phyloP scores from a whole-genome alignment of 1,140 invertebrate genomes.

The Seison nebaliae region DNA sequence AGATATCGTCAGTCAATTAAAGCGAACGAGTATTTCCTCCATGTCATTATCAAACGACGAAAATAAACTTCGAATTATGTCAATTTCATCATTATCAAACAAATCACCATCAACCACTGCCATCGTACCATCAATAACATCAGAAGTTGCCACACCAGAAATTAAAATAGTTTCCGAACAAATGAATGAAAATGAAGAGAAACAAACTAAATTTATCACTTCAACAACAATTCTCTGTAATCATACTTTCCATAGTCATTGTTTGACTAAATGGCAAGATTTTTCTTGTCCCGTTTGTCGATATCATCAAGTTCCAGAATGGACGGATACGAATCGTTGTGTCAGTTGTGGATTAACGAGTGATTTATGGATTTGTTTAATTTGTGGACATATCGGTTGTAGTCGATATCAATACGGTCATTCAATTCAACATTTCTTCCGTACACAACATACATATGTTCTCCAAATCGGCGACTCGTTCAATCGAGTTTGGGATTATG shows the following conservation, averaged over 20 bases:
- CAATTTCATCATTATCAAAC: no score
- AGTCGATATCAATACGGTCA: slow-evolving; percentile 49
- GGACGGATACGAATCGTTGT: slow-evolving; percentile 50
- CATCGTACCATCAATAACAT: no score
- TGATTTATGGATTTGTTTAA: slow-evolving; percentile 87
- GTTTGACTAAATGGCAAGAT: slow-evolving; percentile 82
- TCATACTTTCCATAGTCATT: slow-evolving; percentile 81
- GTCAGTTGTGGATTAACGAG: slow-evolving; percentile 44
- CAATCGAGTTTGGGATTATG: slow-evolving; percentile 95
- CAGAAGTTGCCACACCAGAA: no score
- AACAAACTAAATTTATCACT: no score
- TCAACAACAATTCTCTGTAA: slow-evolving; percentile 96
- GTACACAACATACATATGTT: slow-evolving; percentile 82
- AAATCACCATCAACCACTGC: no score
- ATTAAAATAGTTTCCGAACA: no score
- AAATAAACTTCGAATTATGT: no score
- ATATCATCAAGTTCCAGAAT: slow-evolving; percentile 56
- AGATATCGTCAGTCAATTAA: no score
- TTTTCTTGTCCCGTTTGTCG: slow-evolving; percentile 36
- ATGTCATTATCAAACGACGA: no score
- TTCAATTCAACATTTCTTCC: slow-evolving; percentile 56
- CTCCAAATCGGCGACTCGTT: slow-evolving; percentile 55
- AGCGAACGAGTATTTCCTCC: no score
- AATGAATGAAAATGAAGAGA: no score
- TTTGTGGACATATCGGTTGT: slow-evolving; percentile 91